Conservation (phyloP, 2,113 vertebrate genomes). For the Stegostoma tigrinum region DNA sequence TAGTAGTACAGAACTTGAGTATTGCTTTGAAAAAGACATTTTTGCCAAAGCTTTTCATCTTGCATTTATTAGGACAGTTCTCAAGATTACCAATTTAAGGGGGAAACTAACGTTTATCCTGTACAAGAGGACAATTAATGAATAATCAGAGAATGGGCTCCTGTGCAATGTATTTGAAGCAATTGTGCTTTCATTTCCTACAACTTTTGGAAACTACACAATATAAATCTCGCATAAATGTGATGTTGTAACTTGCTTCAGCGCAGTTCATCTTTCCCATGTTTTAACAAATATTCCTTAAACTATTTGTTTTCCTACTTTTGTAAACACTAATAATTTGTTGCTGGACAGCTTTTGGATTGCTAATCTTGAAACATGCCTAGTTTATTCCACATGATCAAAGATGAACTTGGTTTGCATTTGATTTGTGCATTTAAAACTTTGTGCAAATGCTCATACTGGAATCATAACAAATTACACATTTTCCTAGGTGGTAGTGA, state of each 20-base stretch:
- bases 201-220: neutral
- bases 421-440: neutral
- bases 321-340: neutral
- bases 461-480: neutral
- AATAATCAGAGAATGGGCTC: neutral
- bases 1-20: too few species aligned
- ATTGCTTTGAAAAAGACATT: too few species aligned
- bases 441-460: neutral
- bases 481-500: neutral
- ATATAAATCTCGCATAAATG: neutral
- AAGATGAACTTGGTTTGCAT: neutral
- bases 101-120: too few species aligned
- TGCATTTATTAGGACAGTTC: too few species aligned
- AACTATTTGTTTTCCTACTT: neutral
- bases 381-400: neutral
- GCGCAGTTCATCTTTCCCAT: neutral
- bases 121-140: neutral
- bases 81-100: too few species aligned
- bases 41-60: too few species aligned
- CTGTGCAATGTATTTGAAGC: neutral
- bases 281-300: neutral
- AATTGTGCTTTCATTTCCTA: neutral
- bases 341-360: neutral
- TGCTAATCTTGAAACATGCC: neutral
- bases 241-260: neutral